These are phyloP conservation scores for Lepidothrix coronata DNA, from an alignment of 2,113 vertebrate genomes.

Conservation along the genomic window DNA sequence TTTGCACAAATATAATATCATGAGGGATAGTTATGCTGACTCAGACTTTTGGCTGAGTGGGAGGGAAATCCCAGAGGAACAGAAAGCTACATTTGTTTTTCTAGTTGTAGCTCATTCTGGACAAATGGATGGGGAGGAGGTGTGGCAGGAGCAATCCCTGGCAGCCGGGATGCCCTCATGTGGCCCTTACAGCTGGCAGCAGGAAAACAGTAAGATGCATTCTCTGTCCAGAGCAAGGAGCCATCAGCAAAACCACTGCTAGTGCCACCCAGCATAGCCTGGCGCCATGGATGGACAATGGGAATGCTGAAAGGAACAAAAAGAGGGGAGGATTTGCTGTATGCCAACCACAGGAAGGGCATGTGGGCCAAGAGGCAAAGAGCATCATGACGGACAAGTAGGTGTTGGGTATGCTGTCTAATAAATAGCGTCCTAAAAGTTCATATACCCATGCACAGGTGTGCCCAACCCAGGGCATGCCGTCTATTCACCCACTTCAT, in stretches of 20 bases:
- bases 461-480: rapidly evolving
- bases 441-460: rapidly evolving
- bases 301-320: rapidly evolving
- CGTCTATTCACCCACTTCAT: neutral
- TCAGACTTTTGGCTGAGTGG: neutral
- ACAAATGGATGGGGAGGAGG: neutral
- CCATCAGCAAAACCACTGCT: neutral
- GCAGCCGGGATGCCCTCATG: neutral
- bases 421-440: neutral
- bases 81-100: neutral
- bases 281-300: rapidly evolving
- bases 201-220: neutral
- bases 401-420: neutral
- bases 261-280: neutral
- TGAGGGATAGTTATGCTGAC: slow-evolving; percentile 32
- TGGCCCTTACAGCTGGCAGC: neutral
- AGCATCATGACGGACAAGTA: neutral
- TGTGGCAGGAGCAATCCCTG: neutral
- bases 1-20: slow-evolving; percentile 25
- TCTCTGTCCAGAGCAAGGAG: neutral
- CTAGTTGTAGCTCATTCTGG: neutral
- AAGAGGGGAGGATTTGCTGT: neutral
- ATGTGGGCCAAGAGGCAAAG: rapidly evolving
- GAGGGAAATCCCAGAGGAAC: slow-evolving; percentile 25
- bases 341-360: neutral